These are phyloP conservation scores for Luperina nickerlii DNA, from an alignment of 2,888 invertebrate species.

Conservation along the genomic window DNA sequence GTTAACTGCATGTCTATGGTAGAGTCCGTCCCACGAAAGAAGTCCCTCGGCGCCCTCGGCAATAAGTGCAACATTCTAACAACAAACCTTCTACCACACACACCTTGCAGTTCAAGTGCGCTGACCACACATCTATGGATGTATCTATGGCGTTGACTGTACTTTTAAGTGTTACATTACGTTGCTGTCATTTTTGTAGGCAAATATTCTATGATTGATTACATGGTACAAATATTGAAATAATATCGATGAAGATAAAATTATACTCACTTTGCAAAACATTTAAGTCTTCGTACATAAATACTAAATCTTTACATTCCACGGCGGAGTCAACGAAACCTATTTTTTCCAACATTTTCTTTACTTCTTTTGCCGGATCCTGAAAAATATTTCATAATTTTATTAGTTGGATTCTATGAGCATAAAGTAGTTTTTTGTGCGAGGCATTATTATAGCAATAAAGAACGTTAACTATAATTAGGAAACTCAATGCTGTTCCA, in stretches of 20 bases:
- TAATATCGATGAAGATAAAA: not conserved
- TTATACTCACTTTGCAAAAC: conserved; percentile 90
- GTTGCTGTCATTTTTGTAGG: not conserved
- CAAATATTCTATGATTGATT: not conserved
- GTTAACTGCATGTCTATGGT: not conserved
- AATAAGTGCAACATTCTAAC: no score
- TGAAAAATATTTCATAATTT: conserved; percentile 61
- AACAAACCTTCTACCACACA: not conserved
- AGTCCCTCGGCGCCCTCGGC: no score
- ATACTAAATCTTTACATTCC: conserved; percentile 90
- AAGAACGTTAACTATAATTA: not conserved
- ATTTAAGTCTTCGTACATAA: conserved; percentile 90
- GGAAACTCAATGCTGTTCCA: not conserved
- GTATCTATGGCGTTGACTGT: not conserved
- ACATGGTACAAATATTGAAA: not conserved
- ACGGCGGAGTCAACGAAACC: conserved; percentile 92
- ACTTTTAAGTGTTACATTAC: not conserved
- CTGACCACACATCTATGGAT: not conserved
- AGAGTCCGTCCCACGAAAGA: no score
- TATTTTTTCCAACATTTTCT: conserved; percentile 88
- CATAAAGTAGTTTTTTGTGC: not conserved
- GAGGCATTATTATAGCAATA: no score
- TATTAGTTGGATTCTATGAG: not conserved
- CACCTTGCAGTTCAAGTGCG: not conserved
- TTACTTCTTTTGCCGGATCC: conserved; percentile 90